A percentile compares a stretch with the other conserved stretches of the same genome.
phyloP scores from a whole-genome alignment of 2,888 invertebrate species.

The Eupsilia transversa region DNA sequence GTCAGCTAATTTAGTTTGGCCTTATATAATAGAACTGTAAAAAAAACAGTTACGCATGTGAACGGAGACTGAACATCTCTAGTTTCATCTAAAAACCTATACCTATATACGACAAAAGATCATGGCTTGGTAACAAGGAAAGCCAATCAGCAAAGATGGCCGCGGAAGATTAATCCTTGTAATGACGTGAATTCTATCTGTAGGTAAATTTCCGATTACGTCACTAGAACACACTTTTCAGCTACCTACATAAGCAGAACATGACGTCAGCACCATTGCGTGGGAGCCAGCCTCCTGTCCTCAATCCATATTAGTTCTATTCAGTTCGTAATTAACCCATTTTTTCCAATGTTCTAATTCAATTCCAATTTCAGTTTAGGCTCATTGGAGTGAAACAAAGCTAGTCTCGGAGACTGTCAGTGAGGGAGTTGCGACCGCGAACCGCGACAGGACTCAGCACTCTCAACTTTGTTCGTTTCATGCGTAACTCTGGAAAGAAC shows the following conservation, averaged over 20 bases:
- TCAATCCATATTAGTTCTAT: slow-evolving; percentile 24
- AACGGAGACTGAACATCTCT: neutral
- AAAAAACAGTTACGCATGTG: no score
- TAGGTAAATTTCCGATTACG: neutral
- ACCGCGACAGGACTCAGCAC: slow-evolving; percentile 85
- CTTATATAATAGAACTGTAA: neutral
- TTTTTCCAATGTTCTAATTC: slow-evolving; percentile 58
- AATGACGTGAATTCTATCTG: neutral
- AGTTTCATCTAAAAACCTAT: neutral
- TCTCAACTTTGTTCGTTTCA: slow-evolving; percentile 79
- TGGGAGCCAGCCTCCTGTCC: neutral
- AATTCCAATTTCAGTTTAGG: slow-evolving; percentile 48
- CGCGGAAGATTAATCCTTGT: neutral
- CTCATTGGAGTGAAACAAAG: slow-evolving; percentile 50
- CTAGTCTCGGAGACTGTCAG: slow-evolving; percentile 61
- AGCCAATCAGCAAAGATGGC: neutral
- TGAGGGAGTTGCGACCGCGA: slow-evolving; percentile 74
- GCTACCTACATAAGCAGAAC: neutral
- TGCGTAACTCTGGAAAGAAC: slow-evolving; percentile 72
- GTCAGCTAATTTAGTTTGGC: neutral
- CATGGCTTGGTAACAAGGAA: no score
- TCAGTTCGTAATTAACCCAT: slow-evolving; percentile 38
- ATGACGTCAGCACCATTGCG: neutral
- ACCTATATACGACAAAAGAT: no score
- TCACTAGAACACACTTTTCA: neutral